Base-by-base conservation (phyloP, 1,140 invertebrate genomes). In the Scaptomyza montana region DNA sequence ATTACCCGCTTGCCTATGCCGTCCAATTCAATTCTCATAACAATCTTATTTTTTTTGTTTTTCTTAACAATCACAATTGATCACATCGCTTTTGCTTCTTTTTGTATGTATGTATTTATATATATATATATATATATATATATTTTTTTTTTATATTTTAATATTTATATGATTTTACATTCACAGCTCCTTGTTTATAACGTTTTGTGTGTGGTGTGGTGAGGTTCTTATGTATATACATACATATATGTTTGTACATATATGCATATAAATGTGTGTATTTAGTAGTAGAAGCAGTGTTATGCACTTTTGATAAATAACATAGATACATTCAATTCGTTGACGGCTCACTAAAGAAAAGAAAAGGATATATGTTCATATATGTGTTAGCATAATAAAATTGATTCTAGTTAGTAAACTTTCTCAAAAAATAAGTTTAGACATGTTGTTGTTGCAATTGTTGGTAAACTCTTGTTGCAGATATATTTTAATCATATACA, bases 121-220 rank as follows among this genome's bases (percentile, higher is more conserved):
- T 73, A 57, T 81, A 53, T 72, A 64, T 61, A 59, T 76, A 49
- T 77, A 71, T 75, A 63, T 67, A 73, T 75, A 72, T 69, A 60
- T 69, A n/a, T n/a, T n/a, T n/a, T n/a, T n/a, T n/a, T n/a, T n/a
- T n/a, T n/a, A n/a, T n/a, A n/a, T 77, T 43, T 43, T 43, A 12
- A 12, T 57, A 71, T 74, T 67, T 81, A 82, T 78, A 82, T 82
- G 84, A 78, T 87, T 89, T 89, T 84, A 89, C 85, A 77, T 89
- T 89, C 85, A 89, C 85, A 89, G 85, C 85, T 90, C 85, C 85
- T 86, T 80, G 85, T 90, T 89, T 81, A 90, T 86, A 86, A 89
- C 87, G 57, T 85, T 66, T 67, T 77, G 74, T 90, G 61, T 84
- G 74, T 86, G 56, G 56, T 75, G 49, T 71, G 30, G 53, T 28